Evolutionary conservation across 64 coral and sea anemone genomes (phyloP), one percentile per base, ranked within the genome.

Genomic region (Pocillopora damicornis): DNA sequence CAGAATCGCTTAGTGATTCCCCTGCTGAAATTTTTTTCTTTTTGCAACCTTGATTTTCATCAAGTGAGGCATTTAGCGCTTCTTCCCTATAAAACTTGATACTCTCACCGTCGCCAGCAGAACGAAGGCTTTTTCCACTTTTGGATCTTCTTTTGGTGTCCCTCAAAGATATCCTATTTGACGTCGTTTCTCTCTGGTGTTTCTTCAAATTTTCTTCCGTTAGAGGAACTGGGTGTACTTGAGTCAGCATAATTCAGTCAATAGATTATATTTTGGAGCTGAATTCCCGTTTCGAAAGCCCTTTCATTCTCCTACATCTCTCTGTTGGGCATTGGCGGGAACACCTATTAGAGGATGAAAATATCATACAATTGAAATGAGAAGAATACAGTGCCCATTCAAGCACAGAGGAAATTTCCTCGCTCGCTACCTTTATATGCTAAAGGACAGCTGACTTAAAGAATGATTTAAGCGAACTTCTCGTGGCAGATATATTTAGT

Each of bases 21-120:
- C n/a, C 65, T 57, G 15, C 0, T 37, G 67, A 18, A 72, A 73
- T 1, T 26, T 13, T 25, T 68, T 73, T 0, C 20, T 85, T 57
- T 57, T 85, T 63, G 72, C 58, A 20, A 72, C 64, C 45, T 58
- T 13, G 56, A 18, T 58, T 15, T 57, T 45, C 17, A n/a, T 77
- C 37, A 42, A 77, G 75, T 20, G 75, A 64, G 9, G 79, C 23
- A 13, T 81, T 37, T 15, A 81, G 63, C 11, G 25, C n/a, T 81
- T 81, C 79, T 34, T 64, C 79, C 6, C 59, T 35, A 8, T 60
- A 13, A 60, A 85, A 85, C 26, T 90, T 73, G 15, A 83, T 61
- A 22, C 89, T 90, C 20, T 90, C 30, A 67, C 89, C 89, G 75
- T 90, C 89, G 6, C 89, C 89, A 22, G 73, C 89, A 0, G 89